phyloP scores from a whole-genome alignment of 2,797 vertebrate species.

The Protonibea diacanthus region DNA sequence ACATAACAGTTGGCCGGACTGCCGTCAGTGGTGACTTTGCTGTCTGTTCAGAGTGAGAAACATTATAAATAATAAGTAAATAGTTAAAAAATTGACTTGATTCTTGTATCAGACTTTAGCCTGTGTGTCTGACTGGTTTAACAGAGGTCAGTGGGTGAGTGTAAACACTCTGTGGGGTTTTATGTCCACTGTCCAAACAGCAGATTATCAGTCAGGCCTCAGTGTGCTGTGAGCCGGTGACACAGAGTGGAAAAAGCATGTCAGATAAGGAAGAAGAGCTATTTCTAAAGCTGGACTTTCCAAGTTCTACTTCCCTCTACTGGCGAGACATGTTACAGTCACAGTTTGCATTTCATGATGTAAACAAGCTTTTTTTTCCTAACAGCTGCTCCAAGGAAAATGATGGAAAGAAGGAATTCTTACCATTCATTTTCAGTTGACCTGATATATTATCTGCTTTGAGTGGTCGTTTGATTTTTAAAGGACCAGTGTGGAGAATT shows the following conservation, averaged over 20 bases:
- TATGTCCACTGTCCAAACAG: constrained; percentile 36
- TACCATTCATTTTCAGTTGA: neutral
- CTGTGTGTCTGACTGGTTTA: constrained; percentile 12
- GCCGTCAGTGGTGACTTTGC: constrained; percentile 58
- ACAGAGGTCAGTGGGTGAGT: constrained; percentile 14
- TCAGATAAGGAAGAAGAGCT: constrained; percentile 54
- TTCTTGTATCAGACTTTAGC: constrained; percentile 31
- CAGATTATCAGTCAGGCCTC: constrained; percentile 43
- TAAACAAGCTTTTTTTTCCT: neutral
- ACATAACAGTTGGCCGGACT: constrained; percentile 72
- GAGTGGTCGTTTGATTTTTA: too few species aligned
- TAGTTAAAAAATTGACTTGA: neutral
- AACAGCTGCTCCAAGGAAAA: neutral
- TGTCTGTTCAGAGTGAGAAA: constrained; percentile 28
- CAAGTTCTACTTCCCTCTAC: constrained; percentile 69
- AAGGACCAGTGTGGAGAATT: too few species aligned
- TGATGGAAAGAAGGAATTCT: neutral
- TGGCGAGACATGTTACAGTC: constrained; percentile 43
- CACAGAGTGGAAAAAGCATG: constrained; percentile 66
- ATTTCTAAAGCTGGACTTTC: constrained; percentile 63
- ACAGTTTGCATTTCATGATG: neutral
- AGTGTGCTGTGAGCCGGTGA: constrained; percentile 35
- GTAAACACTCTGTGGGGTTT: constrained; percentile 40
- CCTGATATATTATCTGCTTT: neutral
- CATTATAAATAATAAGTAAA: neutral